phyloP scores from a whole-genome alignment of 2,888 invertebrate genomes.

The Conomelus anceps region DNA sequence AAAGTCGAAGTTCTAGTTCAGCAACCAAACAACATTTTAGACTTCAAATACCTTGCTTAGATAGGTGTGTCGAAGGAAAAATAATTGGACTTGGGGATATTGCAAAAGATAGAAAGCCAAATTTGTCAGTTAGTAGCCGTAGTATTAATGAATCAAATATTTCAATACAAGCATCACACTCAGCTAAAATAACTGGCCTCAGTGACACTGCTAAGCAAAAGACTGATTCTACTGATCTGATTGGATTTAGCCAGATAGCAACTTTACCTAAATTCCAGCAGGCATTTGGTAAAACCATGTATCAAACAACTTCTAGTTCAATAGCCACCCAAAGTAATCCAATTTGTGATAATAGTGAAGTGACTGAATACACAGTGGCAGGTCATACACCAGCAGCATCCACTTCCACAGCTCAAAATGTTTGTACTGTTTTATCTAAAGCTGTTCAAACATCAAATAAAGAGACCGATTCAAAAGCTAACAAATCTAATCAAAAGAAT shows the following conservation, averaged over 20 bases:
- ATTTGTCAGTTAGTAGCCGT: background rate
- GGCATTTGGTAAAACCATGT: constrained; percentile 68
- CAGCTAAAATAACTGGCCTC: background rate
- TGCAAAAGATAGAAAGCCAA: background rate
- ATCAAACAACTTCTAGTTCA: constrained; percentile 35
- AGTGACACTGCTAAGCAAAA: background rate
- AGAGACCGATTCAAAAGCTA: constrained; percentile 20
- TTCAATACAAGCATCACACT: background rate
- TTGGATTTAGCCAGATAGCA: constrained; percentile 43
- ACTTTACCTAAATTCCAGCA: constrained; percentile 70
- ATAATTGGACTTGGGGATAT: background rate
- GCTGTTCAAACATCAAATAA: constrained; percentile 41
- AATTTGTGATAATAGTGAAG: constrained; percentile 26
- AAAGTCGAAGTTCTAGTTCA: background rate
- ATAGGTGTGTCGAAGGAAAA: no score
- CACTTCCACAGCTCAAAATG: constrained; percentile 35
- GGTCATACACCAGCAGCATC: constrained; percentile 25
- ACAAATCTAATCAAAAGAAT: background rate
- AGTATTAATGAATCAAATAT: background rate
- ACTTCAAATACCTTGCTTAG: background rate
- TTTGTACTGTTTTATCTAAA: constrained; percentile 38
- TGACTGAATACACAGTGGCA: constrained; percentile 31
- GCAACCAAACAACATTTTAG: background rate
- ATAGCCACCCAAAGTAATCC: constrained; percentile 29
- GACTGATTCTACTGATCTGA: background rate